Percentiles rank a stretch among this genome's conserved stretches.
Conservation (phyloP, 2,888 invertebrate species). For the Aleiodes leptofemur region DNA sequence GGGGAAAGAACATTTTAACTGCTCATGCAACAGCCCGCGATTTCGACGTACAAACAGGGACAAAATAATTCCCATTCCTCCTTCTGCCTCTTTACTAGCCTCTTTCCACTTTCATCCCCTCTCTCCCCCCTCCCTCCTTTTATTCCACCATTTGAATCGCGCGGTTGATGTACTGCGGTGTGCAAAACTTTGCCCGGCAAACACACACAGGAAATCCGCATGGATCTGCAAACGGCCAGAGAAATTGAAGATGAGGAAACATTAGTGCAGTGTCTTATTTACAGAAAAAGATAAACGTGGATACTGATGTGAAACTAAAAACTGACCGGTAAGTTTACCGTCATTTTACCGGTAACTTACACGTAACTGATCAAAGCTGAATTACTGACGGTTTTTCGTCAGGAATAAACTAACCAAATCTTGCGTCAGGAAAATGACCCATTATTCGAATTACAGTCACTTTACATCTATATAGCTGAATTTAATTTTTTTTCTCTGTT, state of each 20-base stretch:
- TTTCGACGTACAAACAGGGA: slow-evolving; percentile 25
- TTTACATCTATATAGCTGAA: no score
- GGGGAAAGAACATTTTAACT: slow-evolving; percentile 40
- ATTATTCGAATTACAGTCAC: no score
- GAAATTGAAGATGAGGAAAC: slow-evolving; percentile 55
- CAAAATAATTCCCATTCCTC: slow-evolving; percentile 14
- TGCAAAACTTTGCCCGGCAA: slow-evolving; percentile 71
- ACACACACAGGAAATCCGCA: slow-evolving; percentile 66
- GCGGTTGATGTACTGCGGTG: slow-evolving; percentile 70
- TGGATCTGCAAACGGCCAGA: slow-evolving; percentile 58
- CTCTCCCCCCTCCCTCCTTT: slow-evolving; percentile 29
- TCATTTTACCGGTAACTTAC: no score
- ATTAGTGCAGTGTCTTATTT: slow-evolving; percentile 22
- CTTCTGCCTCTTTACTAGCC: no score
- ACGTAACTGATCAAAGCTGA: no score
- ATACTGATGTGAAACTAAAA: no score
- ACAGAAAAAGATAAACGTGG: no score
- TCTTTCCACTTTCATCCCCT: background rate
- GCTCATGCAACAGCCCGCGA: slow-evolving; percentile 33
- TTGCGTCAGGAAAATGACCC: no score
- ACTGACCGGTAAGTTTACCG: no score
- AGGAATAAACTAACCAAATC: no score
- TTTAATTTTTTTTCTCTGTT: no score
- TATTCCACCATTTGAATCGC: slow-evolving; percentile 53
- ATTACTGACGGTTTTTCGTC: no score